These are phyloP conservation scores for Cercocebus atys DNA, from an alignment of 2,113 vertebrate genomes.

Conservation along the genomic window DNA sequence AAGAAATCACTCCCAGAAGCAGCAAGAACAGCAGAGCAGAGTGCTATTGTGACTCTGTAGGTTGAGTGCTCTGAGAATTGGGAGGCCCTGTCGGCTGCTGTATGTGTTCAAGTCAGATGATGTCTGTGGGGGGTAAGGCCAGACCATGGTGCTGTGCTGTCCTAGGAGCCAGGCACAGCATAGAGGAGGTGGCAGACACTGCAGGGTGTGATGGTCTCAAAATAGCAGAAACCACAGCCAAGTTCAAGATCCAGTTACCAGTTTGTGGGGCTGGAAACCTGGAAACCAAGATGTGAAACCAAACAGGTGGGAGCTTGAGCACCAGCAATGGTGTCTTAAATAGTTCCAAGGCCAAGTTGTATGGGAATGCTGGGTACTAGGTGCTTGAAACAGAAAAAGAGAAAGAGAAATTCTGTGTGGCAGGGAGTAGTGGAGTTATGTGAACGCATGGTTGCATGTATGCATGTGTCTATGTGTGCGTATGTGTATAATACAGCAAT, in stretches of 20 bases:
- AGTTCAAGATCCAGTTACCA: background rate
- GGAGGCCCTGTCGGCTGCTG: background rate
- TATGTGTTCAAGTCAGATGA: background rate
- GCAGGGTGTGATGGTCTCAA: too few species aligned
- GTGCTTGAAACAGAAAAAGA: background rate
- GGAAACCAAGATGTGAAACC: background rate
- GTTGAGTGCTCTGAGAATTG: background rate
- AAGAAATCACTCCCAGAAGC: background rate
- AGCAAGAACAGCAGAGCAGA: background rate
- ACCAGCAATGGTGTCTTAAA: background rate
- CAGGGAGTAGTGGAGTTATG: too few species aligned
- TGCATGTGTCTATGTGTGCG: too few species aligned
- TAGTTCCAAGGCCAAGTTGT: background rate
- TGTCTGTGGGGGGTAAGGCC: accelerated
- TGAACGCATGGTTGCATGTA: background rate
- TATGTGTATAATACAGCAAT: background rate
- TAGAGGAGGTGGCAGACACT: accelerated
- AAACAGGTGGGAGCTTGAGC: too few species aligned
- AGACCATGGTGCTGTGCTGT: accelerated
- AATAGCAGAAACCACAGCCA: background rate
- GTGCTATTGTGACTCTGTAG: accelerated
- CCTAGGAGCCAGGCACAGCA: background rate
- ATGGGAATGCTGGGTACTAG: background rate
- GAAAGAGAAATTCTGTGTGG: too few species aligned
- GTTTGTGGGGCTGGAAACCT: background rate